phyloP scores from a whole-genome alignment of 30 jellyfish, hydroid and myxozoan species.

The Mastigias papua region DNA sequence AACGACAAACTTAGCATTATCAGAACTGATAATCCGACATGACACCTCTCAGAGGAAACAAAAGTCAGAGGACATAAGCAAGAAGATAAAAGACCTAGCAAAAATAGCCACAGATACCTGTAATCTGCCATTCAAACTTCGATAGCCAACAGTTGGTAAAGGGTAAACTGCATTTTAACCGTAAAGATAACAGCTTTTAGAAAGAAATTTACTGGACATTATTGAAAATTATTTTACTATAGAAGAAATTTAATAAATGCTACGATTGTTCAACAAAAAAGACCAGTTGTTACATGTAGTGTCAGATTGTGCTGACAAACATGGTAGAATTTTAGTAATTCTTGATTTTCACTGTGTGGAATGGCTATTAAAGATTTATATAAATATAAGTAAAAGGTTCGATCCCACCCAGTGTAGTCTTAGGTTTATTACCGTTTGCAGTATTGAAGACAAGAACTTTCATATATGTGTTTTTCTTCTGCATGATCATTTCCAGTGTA shows the following conservation, averaged over 20 bases:
- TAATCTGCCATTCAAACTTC: not conserved
- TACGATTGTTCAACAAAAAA: not conserved
- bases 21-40: too few species aligned
- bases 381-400: too few species aligned
- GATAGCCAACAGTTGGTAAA: slow-evolving; percentile 6
- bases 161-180: slow-evolving; percentile 11
- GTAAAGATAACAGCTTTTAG: not conserved
- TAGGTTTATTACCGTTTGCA: too few species aligned
- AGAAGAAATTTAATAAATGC: not conserved
- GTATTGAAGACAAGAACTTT: too few species aligned
- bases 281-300: not conserved
- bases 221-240: not conserved
- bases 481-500: too few species aligned
- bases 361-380: not conserved
- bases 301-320: too few species aligned
- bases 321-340: too few species aligned
- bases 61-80: slow-evolving; percentile 12
- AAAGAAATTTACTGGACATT: slow-evolving; percentile 1
- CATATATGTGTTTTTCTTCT: too few species aligned
- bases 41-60: slow-evolving; percentile 17
- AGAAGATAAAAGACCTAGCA: slow-evolving; percentile 18
- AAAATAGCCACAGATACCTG: not conserved
- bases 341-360: not conserved
- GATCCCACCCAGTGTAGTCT: too few species aligned
- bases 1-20: too few species aligned